These are phyloP conservation scores for Trisateles emortualis DNA, from an alignment of 2,888 invertebrate genomes.

Conservation along the genomic window DNA sequence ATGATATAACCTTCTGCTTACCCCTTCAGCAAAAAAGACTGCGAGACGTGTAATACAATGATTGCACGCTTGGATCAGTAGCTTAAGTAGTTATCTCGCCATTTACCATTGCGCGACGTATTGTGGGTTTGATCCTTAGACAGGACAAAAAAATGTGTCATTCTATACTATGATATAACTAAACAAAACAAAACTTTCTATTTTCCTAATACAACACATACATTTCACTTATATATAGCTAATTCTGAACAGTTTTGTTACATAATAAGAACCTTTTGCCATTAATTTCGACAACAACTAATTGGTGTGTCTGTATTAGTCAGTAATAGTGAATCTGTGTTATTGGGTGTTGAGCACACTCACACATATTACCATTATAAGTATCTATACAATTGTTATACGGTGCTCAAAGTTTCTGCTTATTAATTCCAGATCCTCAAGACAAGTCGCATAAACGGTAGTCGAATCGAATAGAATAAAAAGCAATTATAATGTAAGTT, in stretches of 20 bases:
- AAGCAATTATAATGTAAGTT: too few species aligned
- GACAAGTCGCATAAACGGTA: too few species aligned
- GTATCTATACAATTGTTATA: neutral
- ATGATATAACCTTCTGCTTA: too few species aligned
- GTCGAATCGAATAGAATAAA: too few species aligned
- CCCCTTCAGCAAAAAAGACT: too few species aligned
- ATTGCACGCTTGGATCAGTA: too few species aligned
- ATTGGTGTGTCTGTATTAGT: constrained; percentile 35
- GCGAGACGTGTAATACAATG: too few species aligned
- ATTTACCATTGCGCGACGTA: too few species aligned
- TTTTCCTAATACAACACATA: neutral
- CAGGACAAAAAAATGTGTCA: too few species aligned
- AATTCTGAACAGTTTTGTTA: constrained; percentile 1
- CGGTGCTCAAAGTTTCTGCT: neutral
- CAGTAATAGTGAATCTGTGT: constrained; percentile 36
- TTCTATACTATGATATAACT: too few species aligned
- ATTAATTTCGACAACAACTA: constrained; percentile 25
- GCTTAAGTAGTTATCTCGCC: too few species aligned
- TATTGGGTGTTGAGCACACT: constrained; percentile 18
- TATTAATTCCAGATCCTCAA: neutral
- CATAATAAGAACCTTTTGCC: constrained; percentile 10
- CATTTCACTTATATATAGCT: neutral
- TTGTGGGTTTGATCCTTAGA: too few species aligned
- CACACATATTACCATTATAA: constrained; percentile 16
- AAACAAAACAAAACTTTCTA: neutral